These are phyloP conservation scores for Acanthochromis polyacanthus DNA, from an alignment of 2,113 vertebrate genomes.

Conservation along the genomic window DNA sequence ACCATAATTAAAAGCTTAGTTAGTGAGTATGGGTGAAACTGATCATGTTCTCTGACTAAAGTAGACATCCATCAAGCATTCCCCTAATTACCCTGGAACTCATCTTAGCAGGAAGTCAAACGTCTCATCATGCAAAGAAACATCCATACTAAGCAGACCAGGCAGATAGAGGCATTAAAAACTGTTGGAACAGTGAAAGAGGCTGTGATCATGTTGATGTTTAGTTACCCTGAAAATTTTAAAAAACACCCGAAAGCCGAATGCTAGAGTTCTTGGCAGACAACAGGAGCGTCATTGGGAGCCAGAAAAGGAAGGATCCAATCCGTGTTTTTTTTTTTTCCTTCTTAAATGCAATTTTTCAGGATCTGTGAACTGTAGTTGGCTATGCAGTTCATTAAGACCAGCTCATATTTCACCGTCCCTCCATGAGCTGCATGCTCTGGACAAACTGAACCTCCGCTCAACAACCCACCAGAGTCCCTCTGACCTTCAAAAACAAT, in stretches of 20 bases:
- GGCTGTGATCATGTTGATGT: background rate
- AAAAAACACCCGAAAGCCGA: background rate
- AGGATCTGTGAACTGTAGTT: conserved; percentile 52
- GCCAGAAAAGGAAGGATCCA: conserved; percentile 11
- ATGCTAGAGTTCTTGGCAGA: conserved; percentile 6
- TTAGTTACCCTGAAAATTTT: background rate
- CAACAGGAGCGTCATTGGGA: conserved; percentile 6
- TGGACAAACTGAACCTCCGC: conserved; percentile 44
- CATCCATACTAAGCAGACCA: conserved; percentile 23
- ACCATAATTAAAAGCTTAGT: conserved; percentile 62
- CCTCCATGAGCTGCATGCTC: conserved; percentile 26
- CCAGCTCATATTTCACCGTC: conserved; percentile 55
- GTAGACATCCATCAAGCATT: conserved; percentile 17
- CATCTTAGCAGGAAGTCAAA: conserved; percentile 54
- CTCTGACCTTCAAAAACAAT: conserved; percentile 59
- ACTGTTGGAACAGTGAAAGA: background rate
- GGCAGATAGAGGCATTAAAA: background rate
- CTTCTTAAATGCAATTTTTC: background rate
- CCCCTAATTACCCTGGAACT: conserved; percentile 24
- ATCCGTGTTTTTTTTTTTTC: background rate
- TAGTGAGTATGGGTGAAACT: conserved; percentile 40
- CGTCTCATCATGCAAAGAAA: conserved; percentile 45
- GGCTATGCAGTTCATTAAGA: conserved; percentile 64
- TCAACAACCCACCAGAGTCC: conserved; percentile 32
- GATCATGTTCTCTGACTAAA: conserved; percentile 12